Percentiles rank a stretch among this genome's conserved stretches.
phyloP scores from a whole-genome alignment of 1,140 invertebrate species.

The Zelostemma sp. region DNA sequence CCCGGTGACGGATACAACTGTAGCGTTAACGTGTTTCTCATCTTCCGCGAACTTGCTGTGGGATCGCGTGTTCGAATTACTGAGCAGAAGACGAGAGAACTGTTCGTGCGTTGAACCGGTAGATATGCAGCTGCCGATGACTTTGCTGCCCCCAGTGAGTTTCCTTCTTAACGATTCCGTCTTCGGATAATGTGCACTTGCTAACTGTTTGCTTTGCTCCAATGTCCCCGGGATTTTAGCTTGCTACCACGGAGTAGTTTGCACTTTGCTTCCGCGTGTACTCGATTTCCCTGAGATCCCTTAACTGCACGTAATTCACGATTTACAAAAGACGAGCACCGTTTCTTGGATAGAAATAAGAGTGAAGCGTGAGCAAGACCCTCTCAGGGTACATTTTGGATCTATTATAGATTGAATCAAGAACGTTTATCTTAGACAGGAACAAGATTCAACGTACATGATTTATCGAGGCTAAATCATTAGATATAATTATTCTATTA shows the following conservation, averaged over 20 bases:
- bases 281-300: too few species aligned
- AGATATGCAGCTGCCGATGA: conserved; percentile 59
- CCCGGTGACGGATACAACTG: conserved; percentile 1
- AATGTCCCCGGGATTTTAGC: conserved; percentile 11
- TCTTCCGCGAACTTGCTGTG: conserved; percentile 7
- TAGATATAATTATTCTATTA: too few species aligned
- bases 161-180: conserved; percentile 15
- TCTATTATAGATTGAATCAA: too few species aligned
- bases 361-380: too few species aligned
- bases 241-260: conserved; percentile 3
- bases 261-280: conserved; percentile 1
- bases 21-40: conserved; percentile 9
- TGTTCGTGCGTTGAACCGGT: conserved; percentile 42
- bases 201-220: conserved; percentile 18
- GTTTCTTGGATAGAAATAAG: too few species aligned
- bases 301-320: too few species aligned
- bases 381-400: too few species aligned
- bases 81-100: conserved; percentile 18
- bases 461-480: too few species aligned
- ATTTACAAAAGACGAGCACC: too few species aligned
- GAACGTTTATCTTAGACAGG: too few species aligned
- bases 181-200: conserved; percentile 17
- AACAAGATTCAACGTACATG: too few species aligned
- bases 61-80: conserved; percentile 3
- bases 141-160: conserved; percentile 49